Base-by-base conservation (phyloP, 2,113 vertebrate species). In the Halichoerus grypus region DNA sequence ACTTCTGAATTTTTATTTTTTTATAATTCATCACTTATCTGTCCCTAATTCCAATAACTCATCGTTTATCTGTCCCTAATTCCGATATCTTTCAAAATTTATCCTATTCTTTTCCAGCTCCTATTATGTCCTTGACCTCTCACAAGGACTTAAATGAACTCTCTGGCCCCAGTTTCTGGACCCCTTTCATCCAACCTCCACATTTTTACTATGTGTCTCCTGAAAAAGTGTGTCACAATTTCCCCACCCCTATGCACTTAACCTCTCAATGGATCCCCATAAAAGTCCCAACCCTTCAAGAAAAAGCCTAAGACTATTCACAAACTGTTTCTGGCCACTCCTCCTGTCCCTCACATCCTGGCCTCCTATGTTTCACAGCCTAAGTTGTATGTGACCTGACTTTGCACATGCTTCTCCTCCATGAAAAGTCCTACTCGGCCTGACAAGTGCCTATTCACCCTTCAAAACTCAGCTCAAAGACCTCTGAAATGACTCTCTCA, bases 391-490 rank as follows among this genome's bases (percentile, higher is more conserved):
- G n/a, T 57, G 85, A 88, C 33, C 53, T 59, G 10, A 92, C 42
- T 91, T 72, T 76, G n/a, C 10, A 57, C 21, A 51, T 4, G 21
- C 3, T 72, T 36, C 55, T 94, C n/a, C 61, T 51, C 88, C 83
- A 65, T 65, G 13, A 88, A 93, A 74, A 36, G n/a, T 18, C 22
- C 80, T 53, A 72, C 3, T 97, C 67, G 55, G 74, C 39, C 81
- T 74, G 13, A 80, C n/a, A 93, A 95, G 82, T 3, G 46, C 51
- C 51, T 91, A 36, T 10, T 51, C 26, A 55, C 67, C 42, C 61
- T 88, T 92, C 36, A 72, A 90, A 92, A 71, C 7, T 65, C 53
- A 91, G 85, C 46, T 82, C 55, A 53, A 95, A 91, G 26, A 88
- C 5, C 39, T 77, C 33, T 42, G 55, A 91, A 19, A 59, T 21